Conservation (phyloP, 2,797 vertebrate genomes). For the Oryzias sinensis region DNA sequence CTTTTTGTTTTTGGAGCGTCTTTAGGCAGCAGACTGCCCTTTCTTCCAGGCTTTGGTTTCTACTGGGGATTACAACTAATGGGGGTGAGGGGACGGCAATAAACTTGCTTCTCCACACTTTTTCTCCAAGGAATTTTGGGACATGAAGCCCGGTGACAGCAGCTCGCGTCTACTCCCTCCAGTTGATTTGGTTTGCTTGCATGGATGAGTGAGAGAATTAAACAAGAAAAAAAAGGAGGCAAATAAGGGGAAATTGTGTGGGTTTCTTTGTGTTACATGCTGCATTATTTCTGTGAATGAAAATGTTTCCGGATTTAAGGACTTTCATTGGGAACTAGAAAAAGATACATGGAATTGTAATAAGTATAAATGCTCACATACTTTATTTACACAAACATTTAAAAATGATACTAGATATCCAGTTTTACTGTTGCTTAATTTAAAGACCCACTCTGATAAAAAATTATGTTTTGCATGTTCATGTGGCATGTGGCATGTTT, state of each 20-base stretch:
- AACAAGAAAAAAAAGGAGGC: conserved; percentile 14
- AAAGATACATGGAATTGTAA: conserved; percentile 44
- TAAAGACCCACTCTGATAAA: no score
- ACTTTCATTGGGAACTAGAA: conserved; percentile 37
- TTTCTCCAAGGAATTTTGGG: conserved; percentile 29
- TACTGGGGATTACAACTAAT: conserved; percentile 71
- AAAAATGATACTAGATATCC: conserved; percentile 42
- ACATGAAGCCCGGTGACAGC: conserved; percentile 29
- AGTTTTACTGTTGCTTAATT: conserved; percentile 19
- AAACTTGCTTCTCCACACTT: conserved; percentile 45
- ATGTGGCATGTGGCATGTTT: no score
- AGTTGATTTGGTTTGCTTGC: conserved; percentile 62
- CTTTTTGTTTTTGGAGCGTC: conserved; percentile 77
- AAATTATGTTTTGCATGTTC: no score
- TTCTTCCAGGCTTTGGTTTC: conserved; percentile 80
- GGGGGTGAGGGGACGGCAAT: conserved; percentile 43
- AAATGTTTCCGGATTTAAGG: conserved; percentile 38
- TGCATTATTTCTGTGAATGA: conserved; percentile 65
- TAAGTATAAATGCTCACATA: conserved; percentile 22
- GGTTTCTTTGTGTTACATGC: conserved; percentile 42
- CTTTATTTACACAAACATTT: conserved; percentile 60
- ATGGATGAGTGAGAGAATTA: conserved; percentile 30
- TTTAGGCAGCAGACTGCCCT: conserved; percentile 61
- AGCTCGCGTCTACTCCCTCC: conserved; percentile 28
- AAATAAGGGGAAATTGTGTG: conserved; percentile 11